Base-by-base conservation (phyloP, 1,140 invertebrate genomes). In the Bombus superbus region DNA sequence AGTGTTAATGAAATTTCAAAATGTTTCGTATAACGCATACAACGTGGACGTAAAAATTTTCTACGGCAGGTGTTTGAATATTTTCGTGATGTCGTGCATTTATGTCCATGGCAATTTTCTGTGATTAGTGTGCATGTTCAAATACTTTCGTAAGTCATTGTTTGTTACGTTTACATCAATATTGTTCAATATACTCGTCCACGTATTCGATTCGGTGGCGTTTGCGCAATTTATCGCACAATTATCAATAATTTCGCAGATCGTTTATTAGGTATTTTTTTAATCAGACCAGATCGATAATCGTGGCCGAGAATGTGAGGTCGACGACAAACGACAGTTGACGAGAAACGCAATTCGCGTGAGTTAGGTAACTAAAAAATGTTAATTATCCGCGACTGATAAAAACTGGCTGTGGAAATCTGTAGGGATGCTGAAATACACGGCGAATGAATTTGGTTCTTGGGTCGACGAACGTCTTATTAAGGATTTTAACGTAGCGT, bases 321-420 rank as follows among this genome's bases (percentile, higher is more conserved):
- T 25, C 44, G 8, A 1, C 28, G n/a, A n/a, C n/a, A n/a, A n/a
- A n/a, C n/a, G n/a, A 22, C 38, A 44, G 28, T 1, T 72, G 40
- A 81, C 28, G 42, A 38, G 68, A 40, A 71, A 25, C 68, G 10
- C 9, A 8, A n/a, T 15, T 80, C 59, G 32, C 9, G 25, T 22
- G 32, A 8, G 22, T 53, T 35, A 35, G 18, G 13, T 53, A 47
- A 18, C 35, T 35, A 2, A 25, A 0, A 71, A 22, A 2, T 53
- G 25, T 69, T 69, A 71, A 80, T 80, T 80, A 80, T 53, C 44
- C 66, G 6, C 38, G 44, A 35, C 25, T 47, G 32, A 32, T 32
- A 69, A 69, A 53, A 80, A 68, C n/a, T 71, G n/a, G 1, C 2
- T 69, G 1, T n/a, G 3, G 3, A 22, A n/a, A 69, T 38, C 9